These are phyloP conservation scores for Ariopsis seemanni DNA, from an alignment of 2,113 vertebrate genomes.

Conservation along the genomic window DNA sequence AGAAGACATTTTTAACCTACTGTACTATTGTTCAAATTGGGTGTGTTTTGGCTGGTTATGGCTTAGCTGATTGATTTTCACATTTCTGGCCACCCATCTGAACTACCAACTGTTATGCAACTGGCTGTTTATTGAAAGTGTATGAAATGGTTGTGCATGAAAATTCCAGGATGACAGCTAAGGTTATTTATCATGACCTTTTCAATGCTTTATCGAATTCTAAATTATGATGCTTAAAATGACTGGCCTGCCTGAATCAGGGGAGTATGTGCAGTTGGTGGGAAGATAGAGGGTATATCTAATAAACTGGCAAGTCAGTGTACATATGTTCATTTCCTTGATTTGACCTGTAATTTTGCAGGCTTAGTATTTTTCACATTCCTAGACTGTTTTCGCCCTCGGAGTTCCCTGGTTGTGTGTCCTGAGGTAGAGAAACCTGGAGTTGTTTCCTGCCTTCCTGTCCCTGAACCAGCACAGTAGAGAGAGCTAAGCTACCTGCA, in stretches of 20 bases:
- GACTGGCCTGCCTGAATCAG: neutral
- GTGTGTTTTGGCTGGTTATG: neutral
- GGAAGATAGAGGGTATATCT: neutral
- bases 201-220: neutral
- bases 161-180: neutral
- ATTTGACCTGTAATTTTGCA: neutral
- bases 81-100: neutral
- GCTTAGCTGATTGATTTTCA: neutral
- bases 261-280: neutral
- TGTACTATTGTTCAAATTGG: neutral
- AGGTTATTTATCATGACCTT: neutral
- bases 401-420: neutral
- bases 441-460: neutral
- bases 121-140: neutral
- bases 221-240: neutral
- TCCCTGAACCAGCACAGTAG: slow-evolving; percentile 1
- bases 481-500: neutral
- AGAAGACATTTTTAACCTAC: neutral
- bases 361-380: neutral
- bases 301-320: slow-evolving; percentile 2
- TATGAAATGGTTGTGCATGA: neutral
- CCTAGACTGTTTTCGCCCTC: neutral
- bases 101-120: neutral
- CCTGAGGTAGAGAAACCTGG: neutral
- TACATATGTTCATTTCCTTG: neutral